Base-by-base conservation (phyloP, 2,888 invertebrate species). In the Xestia ashworthii region DNA sequence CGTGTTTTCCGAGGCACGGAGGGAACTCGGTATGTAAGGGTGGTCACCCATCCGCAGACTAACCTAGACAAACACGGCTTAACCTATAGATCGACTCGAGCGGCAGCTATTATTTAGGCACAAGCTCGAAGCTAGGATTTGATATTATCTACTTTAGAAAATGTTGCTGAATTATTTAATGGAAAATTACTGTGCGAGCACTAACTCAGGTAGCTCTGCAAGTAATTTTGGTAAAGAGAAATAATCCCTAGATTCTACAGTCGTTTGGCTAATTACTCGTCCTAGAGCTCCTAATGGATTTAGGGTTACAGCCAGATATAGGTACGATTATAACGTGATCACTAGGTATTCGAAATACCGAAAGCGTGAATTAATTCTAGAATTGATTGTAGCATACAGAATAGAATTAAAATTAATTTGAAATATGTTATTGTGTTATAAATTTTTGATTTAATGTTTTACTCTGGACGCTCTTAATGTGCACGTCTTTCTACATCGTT, bases 241-340 rank as follows among this genome's bases (percentile, higher is more conserved):
- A 32, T 80, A 81, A 81, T 81, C 55, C 84, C 62, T 50, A 58
- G 44, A 62, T 71, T 79, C 71, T 50, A 71, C 41, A 71, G 55
- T 46, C 74, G 79, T 72, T 65, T 55, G 71, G 32, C 50, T 74
- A 76, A 74, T 83, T 80, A 78, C 83, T 84, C 65, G 76, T 60
- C 60, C 75, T 76, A 74, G 53, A 46, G 66, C 38, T 64, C 44
- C 69, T 70, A 74, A 80, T 76, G 75, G 71, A 81, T 85, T 82
- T 70, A 74, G 55, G 62, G 81, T 71, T 64, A 76, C 74, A 72
- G n/a, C 46, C 38, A 80, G 70, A 84, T 87, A 74, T 71, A n/a
- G n/a, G n/a, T n/a, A 87, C 53, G 66, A 46, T 75, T 71, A 78
- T 84, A 73, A 81, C 77, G 85, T 80, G 81, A 78, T 87, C 74